Evolutionary conservation across 2,888 invertebrate genomes (phyloP).

Genomic region (Trichopoda pennipes): DNA sequence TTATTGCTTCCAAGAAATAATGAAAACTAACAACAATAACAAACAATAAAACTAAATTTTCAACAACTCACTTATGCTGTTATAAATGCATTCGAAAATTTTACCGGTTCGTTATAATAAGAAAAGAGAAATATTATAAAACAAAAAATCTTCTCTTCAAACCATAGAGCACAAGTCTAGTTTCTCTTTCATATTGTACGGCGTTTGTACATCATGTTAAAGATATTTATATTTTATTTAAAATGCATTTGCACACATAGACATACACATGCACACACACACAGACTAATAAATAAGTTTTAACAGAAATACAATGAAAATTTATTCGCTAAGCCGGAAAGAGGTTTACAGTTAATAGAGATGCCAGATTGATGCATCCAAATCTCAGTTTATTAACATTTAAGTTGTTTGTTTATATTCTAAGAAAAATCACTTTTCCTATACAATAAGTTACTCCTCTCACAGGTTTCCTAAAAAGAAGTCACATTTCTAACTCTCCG

Average conservation of each 20-base stretch:
- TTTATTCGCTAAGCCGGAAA: conserved; percentile 31
- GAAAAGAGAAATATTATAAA: conserved; percentile 16
- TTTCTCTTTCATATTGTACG: conserved; percentile 1
- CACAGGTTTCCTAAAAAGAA: too few relatives aligned
- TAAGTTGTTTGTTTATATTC: too few relatives aligned
- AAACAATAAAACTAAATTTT: too few relatives aligned
- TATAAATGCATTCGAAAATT: background rate
- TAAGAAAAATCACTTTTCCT: too few relatives aligned
- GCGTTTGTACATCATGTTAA: background rate
- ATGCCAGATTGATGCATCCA: conserved; percentile 32
- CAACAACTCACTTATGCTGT: too few relatives aligned
- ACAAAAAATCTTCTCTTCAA: conserved; percentile 13
- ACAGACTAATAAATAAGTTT: background rate
- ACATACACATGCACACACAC: too few relatives aligned
- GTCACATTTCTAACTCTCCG: too few relatives aligned
- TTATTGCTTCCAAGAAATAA: too few relatives aligned
- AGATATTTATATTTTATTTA: background rate
- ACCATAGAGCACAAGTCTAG: background rate
- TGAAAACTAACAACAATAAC: too few relatives aligned
- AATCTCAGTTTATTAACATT: too few relatives aligned
- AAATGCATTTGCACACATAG: background rate
- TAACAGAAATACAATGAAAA: background rate
- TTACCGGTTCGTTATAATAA: conserved; percentile 19
- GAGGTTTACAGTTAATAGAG: background rate
- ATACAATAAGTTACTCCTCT: too few relatives aligned